phyloP scores from a whole-genome alignment of 2,797 vertebrate genomes.

The Manis javanica region DNA sequence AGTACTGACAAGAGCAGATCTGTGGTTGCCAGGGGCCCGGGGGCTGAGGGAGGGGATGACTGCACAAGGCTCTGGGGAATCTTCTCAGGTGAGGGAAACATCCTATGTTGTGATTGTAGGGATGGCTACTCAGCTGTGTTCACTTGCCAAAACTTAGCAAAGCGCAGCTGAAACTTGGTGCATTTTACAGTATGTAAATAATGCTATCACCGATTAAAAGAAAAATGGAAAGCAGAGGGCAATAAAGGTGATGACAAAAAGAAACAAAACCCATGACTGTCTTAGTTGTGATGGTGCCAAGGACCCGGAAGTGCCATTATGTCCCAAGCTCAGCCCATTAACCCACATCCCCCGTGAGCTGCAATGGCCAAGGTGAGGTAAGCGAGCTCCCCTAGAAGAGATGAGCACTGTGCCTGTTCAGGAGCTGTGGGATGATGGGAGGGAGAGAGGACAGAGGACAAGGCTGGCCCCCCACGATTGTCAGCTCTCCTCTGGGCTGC shows the following conservation, averaged over 20 bases:
- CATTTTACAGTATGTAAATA: background rate
- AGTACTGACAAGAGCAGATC: background rate
- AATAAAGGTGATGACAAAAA: background rate
- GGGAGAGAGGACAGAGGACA: accelerated
- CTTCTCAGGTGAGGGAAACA: background rate
- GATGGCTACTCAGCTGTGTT: accelerated
- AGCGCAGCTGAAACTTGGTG: background rate
- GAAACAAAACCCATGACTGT: too few species aligned
- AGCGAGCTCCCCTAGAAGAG: background rate
- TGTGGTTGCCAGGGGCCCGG: background rate
- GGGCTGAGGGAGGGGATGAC: too few species aligned
- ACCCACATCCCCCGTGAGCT: accelerated
- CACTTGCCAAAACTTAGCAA: background rate
- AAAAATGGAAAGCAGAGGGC: background rate
- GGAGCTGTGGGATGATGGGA: accelerated
- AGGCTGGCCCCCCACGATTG: accelerated
- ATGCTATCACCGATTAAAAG: accelerated
- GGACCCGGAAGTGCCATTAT: background rate
- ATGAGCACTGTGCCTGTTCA: background rate
- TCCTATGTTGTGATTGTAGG: accelerated
- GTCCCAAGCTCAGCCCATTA: background rate
- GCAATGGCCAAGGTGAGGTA: too few species aligned
- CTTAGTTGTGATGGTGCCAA: background rate
- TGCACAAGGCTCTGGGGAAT: background rate
- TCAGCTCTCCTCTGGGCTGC: accelerated